Percentiles rank a stretch among this genome's conserved stretches.
These are phyloP conservation scores for Nothoprocta pentlandii DNA, from an alignment of 2,113 vertebrate genomes.

Conservation along the genomic window DNA sequence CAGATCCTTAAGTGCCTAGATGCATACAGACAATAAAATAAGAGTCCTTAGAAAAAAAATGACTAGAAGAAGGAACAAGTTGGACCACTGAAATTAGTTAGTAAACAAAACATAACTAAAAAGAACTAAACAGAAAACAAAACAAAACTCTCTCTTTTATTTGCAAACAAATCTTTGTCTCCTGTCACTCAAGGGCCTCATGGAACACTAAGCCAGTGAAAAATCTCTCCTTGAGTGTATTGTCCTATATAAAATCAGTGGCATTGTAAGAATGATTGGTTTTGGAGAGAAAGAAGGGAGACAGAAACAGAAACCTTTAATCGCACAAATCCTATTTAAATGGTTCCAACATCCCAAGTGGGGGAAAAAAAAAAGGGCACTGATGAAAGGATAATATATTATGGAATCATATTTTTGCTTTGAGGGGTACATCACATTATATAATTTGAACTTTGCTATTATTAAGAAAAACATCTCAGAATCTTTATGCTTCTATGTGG, in stretches of 20 bases:
- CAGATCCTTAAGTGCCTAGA: neutral
- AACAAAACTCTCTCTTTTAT: neutral
- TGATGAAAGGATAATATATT: neutral
- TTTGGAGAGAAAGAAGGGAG: neutral
- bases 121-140: no score
- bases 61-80: neutral
- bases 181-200: neutral
- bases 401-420: neutral
- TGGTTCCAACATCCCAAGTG: neutral
- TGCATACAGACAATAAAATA: neutral
- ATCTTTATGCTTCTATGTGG: neutral
- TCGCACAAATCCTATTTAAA: neutral
- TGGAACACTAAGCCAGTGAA: neutral
- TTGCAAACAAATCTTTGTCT: neutral
- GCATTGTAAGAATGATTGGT: rapidly evolving
- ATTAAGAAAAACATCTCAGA: neutral
- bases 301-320: neutral
- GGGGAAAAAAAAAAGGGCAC: neutral
- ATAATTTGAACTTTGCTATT: neutral
- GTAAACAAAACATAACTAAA: neutral
- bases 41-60: neutral
- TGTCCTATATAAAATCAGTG: neutral
- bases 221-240: neutral
- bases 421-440: neutral
- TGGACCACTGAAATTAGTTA: neutral